Conservation (phyloP, 2,113 vertebrate species). For the Rallus limicola region DNA sequence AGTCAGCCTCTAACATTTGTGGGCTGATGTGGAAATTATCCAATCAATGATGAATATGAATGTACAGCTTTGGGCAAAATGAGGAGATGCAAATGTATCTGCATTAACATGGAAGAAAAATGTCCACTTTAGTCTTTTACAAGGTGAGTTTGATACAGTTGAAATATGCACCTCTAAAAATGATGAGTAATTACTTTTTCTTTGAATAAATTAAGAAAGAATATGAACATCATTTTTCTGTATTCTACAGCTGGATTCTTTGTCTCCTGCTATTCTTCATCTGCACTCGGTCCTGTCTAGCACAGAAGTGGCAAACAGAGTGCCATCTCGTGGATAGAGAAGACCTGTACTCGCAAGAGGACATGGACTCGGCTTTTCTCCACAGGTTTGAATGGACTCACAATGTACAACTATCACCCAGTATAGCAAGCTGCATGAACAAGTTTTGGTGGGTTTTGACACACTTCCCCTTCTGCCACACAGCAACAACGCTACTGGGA, state of each 20-base stretch:
- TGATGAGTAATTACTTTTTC: neutral
- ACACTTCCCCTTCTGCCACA: neutral
- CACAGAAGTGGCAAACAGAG: slow-evolving; percentile 40
- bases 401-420: neutral
- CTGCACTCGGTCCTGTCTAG: neutral
- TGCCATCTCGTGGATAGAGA: slow-evolving; percentile 76
- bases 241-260: neutral
- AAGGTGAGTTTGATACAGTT: neutral
- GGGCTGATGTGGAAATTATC: neutral
- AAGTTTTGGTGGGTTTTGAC: neutral
- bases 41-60: neutral
- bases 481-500: neutral
- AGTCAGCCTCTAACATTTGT: neutral
- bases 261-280: neutral
- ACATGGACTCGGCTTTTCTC: neutral
- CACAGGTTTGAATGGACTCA: neutral
- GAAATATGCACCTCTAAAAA: neutral
- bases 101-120: neutral
- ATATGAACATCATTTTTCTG: neutral
- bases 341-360: neutral
- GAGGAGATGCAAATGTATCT: neutral
- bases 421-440: neutral
- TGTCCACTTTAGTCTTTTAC: neutral
- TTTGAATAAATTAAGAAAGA: neutral
- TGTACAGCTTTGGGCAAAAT: neutral